These are phyloP conservation scores for Pavo muticus DNA, from an alignment of 2,113 vertebrate genomes.

Conservation along the genomic window DNA sequence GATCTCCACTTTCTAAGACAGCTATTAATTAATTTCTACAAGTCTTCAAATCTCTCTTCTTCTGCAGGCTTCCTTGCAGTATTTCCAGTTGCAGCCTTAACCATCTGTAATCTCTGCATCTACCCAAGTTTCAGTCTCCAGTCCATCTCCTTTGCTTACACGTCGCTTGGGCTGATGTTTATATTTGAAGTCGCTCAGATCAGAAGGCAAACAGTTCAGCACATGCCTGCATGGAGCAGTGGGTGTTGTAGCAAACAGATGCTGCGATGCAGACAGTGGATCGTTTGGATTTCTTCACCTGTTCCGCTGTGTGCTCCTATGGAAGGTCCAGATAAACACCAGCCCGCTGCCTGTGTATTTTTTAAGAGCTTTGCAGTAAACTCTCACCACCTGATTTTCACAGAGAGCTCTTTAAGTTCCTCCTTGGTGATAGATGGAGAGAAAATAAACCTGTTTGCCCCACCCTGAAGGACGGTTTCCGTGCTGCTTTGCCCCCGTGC, in stretches of 20 bases:
- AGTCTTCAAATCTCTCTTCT: not conserved
- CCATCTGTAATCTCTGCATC: not conserved
- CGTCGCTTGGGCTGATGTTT: not conserved
- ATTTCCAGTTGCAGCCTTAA: not conserved
- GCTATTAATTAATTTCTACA: not conserved
- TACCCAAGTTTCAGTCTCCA: not conserved
- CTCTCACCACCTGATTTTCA: not conserved
- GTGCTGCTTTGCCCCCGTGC: too few relatives aligned
- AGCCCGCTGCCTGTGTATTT: not conserved
- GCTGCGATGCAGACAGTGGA: rapidly evolving
- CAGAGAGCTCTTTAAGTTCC: not conserved
- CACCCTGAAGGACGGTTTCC: not conserved
- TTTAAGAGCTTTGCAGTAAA: not conserved
- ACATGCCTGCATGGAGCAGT: rapidly evolving
- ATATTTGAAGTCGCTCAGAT: not conserved
- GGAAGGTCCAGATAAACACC: not conserved
- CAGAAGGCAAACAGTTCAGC: not conserved
- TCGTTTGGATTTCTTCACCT: not conserved
- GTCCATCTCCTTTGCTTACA: not conserved
- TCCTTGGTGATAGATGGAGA: not conserved
- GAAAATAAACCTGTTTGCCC: not conserved
- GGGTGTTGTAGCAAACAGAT: not conserved
- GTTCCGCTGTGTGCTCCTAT: rapidly evolving
- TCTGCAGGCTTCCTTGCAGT: not conserved
- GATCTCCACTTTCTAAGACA: not conserved